Percentiles rank a stretch among this genome's conserved stretches.
Evolutionary conservation across 1,140 invertebrate genomes (phyloP).

Genomic region (Ceratina australensis): DNA sequence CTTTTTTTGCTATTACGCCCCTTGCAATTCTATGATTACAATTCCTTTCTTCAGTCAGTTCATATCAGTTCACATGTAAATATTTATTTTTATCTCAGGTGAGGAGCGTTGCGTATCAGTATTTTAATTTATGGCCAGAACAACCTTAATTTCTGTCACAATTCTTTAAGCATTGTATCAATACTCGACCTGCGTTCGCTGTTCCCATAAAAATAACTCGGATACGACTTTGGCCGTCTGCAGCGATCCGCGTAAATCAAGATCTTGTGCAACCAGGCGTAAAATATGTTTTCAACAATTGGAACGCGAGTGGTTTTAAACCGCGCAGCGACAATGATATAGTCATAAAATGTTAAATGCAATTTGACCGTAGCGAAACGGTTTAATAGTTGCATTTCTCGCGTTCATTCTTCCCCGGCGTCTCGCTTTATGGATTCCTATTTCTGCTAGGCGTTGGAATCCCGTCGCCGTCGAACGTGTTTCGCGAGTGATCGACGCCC

Average conservation of each 20-base stretch:
- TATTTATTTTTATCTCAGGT: too few relatives aligned
- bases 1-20: too few relatives aligned
- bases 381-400: conserved; percentile 4
- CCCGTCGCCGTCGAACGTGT: conserved; percentile 13
- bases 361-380: conserved; percentile 9
- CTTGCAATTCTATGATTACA: too few relatives aligned
- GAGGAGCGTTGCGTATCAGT: too few relatives aligned
- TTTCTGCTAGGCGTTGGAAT: conserved; percentile 5
- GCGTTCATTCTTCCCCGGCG: neutral
- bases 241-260: neutral
- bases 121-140: too few relatives aligned
- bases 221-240: neutral
- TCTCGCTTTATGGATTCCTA: neutral
- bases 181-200: too few relatives aligned
- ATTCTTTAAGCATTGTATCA: too few relatives aligned
- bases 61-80: too few relatives aligned
- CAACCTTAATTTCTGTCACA: too few relatives aligned
- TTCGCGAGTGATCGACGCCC: conserved; percentile 6
- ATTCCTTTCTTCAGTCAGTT: too few relatives aligned
- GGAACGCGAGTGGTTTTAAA: neutral
- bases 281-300: neutral
- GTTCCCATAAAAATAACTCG: neutral
- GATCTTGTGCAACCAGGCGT: neutral
- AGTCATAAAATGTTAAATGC: neutral
- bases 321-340: neutral